Percentiles rank a stretch among this genome's conserved stretches.
Conservation (phyloP, 2,888 invertebrate species). For the Sarcophaga subvicina region DNA sequence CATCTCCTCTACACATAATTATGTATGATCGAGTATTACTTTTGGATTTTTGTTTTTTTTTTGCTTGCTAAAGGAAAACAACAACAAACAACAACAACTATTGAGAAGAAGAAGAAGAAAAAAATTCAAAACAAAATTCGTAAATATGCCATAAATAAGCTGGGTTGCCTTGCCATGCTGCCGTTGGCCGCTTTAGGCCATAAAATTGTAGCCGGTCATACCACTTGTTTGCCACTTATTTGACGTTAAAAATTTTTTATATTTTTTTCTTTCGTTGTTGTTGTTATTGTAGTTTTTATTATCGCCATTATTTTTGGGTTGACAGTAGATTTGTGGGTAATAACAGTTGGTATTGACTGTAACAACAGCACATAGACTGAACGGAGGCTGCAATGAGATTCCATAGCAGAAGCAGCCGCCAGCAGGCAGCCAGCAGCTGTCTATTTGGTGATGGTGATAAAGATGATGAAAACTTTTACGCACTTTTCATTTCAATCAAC, state of each 20-base stretch:
- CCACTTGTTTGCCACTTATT: constrained; percentile 53
- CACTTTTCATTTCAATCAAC: constrained; percentile 66
- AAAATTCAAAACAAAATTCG: constrained; percentile 21
- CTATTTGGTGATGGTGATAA: constrained; percentile 24
- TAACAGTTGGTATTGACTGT: constrained; percentile 36
- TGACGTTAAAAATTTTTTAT: constrained; percentile 12
- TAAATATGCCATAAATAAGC: constrained; percentile 37
- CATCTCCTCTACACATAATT: constrained; percentile 24
- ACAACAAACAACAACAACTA: constrained; percentile 12
- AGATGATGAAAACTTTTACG: constrained; percentile 57
- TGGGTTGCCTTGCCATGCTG: constrained; percentile 45
- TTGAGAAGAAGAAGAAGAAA: not conserved
- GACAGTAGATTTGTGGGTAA: constrained; percentile 43
- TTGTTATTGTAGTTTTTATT: not conserved
- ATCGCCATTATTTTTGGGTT: constrained; percentile 8
- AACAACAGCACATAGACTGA: constrained; percentile 23
- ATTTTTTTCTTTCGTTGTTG: constrained; percentile 1
- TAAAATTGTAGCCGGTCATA: constrained; percentile 63
- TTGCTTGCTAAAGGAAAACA: constrained; percentile 47
- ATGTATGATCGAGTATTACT: constrained; percentile 56
- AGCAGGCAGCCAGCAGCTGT: no score
- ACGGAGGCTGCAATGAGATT: not conserved
- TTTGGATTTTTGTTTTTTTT: constrained; percentile 28
- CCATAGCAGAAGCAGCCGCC: not conserved
- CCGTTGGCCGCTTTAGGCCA: constrained; percentile 58